Conservation (phyloP, 2,888 invertebrate genomes). For the Rotaria macrura region DNA sequence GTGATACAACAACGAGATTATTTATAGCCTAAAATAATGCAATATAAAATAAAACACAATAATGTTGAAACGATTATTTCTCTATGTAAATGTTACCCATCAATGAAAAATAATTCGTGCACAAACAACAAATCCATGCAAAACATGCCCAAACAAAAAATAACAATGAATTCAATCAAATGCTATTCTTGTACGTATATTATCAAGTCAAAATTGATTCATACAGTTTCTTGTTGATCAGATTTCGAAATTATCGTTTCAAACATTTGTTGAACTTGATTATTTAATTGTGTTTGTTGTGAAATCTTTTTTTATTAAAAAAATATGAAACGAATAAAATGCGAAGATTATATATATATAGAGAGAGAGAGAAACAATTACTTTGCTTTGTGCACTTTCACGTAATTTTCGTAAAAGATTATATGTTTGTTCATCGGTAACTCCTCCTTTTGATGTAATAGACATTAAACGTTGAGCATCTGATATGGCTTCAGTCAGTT, state of each 20-base stretch:
- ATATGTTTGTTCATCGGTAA: background rate
- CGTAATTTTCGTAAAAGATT: background rate
- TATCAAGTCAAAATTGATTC: background rate
- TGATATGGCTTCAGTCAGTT: conserved; percentile 12
- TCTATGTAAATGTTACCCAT: background rate
- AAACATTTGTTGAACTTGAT: conserved; percentile 29
- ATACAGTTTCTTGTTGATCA: background rate
- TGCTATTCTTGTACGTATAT: background rate
- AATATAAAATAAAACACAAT: background rate
- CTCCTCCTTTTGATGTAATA: conserved; percentile 5
- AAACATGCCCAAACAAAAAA: background rate
- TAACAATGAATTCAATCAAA: too few species aligned
- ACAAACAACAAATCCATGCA: background rate
- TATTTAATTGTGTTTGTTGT: conserved; percentile 24
- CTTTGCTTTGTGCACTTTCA: conserved; percentile 7
- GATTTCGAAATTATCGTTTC: conserved; percentile 3
- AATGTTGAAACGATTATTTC: too few species aligned
- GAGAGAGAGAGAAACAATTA: background rate
- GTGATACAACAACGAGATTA: conserved; percentile 24
- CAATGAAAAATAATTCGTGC: background rate
- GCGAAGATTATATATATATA: too few species aligned
- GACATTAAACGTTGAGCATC: conserved; percentile 25
- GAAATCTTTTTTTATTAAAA: background rate
- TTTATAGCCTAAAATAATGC: conserved; percentile 22
- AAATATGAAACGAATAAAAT: background rate